Conservation (phyloP, 2,113 vertebrate species). For the Tichodroma muraria region DNA sequence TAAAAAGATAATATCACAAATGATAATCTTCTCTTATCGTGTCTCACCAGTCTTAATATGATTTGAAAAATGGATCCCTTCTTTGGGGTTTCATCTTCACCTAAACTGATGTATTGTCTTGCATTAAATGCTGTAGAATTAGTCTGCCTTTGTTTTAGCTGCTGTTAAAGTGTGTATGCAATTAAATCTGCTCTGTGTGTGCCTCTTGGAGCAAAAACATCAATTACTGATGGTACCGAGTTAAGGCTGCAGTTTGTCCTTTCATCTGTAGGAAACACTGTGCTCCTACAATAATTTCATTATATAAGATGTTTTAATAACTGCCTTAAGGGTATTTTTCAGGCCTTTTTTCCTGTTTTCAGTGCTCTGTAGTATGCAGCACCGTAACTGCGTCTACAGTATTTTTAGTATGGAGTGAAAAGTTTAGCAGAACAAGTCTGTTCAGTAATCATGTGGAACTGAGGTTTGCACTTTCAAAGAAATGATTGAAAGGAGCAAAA, state of each 20-base stretch:
- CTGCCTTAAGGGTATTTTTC: neutral
- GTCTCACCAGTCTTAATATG: neutral
- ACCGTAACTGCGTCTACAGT: neutral
- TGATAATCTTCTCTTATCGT: neutral
- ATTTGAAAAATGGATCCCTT: conserved; percentile 1
- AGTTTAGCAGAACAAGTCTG: neutral
- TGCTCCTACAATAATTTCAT: neutral
- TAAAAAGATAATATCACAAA: neutral
- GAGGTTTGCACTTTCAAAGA: neutral
- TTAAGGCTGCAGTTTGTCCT: neutral
- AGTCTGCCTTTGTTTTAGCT: neutral
- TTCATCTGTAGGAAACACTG: neutral
- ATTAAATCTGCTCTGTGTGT: neutral
- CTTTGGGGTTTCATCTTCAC: neutral
- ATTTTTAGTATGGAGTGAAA: neutral
- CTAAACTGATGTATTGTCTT: neutral
- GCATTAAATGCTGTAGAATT: neutral
- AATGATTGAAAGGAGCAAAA: neutral
- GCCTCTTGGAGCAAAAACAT: neutral
- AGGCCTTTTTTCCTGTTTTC: neutral
- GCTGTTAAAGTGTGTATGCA: neutral
- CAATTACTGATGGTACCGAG: neutral
- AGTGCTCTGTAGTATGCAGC: neutral
- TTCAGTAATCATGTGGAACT: neutral
- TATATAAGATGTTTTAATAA: neutral